Base-by-base conservation (phyloP, 1,140 invertebrate species). In the Xylocopa sonorina region DNA sequence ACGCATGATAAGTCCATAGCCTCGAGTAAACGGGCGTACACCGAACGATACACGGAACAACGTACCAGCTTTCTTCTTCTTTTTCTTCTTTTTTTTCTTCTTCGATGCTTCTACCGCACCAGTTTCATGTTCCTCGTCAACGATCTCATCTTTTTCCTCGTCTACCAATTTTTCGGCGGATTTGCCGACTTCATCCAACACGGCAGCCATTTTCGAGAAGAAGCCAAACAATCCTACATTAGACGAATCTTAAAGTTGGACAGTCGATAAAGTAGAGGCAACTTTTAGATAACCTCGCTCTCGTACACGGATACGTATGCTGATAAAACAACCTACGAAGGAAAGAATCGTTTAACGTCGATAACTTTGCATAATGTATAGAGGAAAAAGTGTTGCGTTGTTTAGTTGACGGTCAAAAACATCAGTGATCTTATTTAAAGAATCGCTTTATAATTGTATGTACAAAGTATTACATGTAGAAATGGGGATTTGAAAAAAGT, bases 71-170 rank as follows among this genome's bases (percentile, higher is more conserved):
- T 96, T 96, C 94, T 96, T 96, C 94, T 95, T 95, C 93, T 95
- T 96, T 91, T 95, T 95, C 92, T 95, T 96, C 92, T 95, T 95
- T 89, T 96, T 96, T 90, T 95, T 96, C 89, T 95, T 95, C 85
- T 95, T 95, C 16, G 94, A 94, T 57, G 94, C 93, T 85, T 95
- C 94, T 79, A 93, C 92, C 2, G 93, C 93, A 14, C 92, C 92
- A 80, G 94, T 89, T 81, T 94, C 94, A 67, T 91, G 91, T 69
- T 93, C 92, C 72, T 94, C 92, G 82, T 94, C 89, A 27, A 92
- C 89, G n/a, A 93, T 89, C 41, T 93, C 92, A 16, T 91, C 89
- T 53, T 92, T 91, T 75, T 92, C 92, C 75, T 93, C 93, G 81
- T 93, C 78, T 0, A 92, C 88, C 34, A 92, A 88, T 83, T 94